Base-by-base conservation (phyloP, 2,797 vertebrate species). In the Urocyon cinereoargenteus region DNA sequence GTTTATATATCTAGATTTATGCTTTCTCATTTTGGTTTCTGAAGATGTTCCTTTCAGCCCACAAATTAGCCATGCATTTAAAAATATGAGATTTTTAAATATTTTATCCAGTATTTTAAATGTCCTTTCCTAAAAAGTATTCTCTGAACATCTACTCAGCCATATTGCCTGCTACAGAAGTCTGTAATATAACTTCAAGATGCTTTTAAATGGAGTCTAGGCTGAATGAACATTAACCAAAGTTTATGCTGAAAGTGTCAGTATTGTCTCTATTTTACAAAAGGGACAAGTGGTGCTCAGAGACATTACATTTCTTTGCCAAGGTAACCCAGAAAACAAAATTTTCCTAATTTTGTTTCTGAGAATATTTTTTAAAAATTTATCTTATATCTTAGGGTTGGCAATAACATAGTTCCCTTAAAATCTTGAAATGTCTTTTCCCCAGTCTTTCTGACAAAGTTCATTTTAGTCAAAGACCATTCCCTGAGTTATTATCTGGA, bases 81-180 rank as follows among this genome's bases (percentile, higher is more conserved):
- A 36, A 87, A 94, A 88, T 36, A 13, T 2, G 24, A n/a, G 18
- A 57, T 62, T n/a, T 40, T 26, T 57, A 45, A 78, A 82, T 82
- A 79, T 70, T 79, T 94, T 64, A 62, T 72, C 21, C 68, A 75
- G 22, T 36, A 92, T 83, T 88, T 70, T 79, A 89, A 94, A 28
- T 62, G 34, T 85, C n/a, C 26, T 90, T 92, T 5, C 66, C 45
- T 86, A 90, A 57, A 26, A 86, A 77, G 19, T 53, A 6, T 59
- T 86, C 45, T 84, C 83, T 64, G 21, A 79, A 73, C 36, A 92
- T 78, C 34, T 78, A 53, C 6, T 70, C 57, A 68, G n/a, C 24
- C 55, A 81, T 31, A 19, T n/a, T 49, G 57, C 19, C 40, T 62
- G 5, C 59, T 55, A 66, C 22, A 81, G 11, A 89, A 59, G 8